Base-by-base conservation (phyloP, 2,797 vertebrate genomes). In the Lithobates pipiens region DNA sequence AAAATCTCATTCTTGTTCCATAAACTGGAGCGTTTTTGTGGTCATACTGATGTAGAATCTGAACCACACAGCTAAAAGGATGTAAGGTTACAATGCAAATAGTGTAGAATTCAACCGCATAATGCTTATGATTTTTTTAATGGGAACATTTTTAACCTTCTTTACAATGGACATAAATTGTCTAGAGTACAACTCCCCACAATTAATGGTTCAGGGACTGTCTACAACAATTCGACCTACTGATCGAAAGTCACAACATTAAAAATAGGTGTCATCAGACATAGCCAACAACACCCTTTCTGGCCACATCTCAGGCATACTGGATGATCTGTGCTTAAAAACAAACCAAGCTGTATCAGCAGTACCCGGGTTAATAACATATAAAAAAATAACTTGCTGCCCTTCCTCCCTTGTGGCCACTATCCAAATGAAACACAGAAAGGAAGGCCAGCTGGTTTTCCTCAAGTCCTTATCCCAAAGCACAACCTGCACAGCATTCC, bases 341-440 rank as follows among this genome's bases (percentile, higher is more conserved):
- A 39, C 5, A 61, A n/a, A 61, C 21, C 21, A 13, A 8, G 54
- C 50, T 18, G 18, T 5, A 57, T 21, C 50, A 21, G 18, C 18
- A 61, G 54, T 23, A 61, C 21, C 54, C 44, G 36, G 16, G 76
- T 77, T 69, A 81, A 69, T 54, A 54, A 57, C 25, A 76, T 50
- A 23, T 13, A 13, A 46, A 11, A 69, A 75, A 29, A 23, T 27
- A 25, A 32, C 73, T 27, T 25, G 4, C 34, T 44, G 21, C 63
- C 18, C 46, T 76, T 67, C 11, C 44, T 76, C 76, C 77, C 32
- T 46, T 29, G 63, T 85, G 84, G 79, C 54, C 54, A 11, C n/a
- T 25, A 72, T 82, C 79, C 74, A 86, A 82, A 44, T 23, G 34
- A 39, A 85, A 80, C 77, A 75, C n/a, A 68, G 39, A 67, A 34